Evolutionary conservation across 2,113 vertebrate genomes (phyloP).

Genomic region (Thermophis baileyi): DNA sequence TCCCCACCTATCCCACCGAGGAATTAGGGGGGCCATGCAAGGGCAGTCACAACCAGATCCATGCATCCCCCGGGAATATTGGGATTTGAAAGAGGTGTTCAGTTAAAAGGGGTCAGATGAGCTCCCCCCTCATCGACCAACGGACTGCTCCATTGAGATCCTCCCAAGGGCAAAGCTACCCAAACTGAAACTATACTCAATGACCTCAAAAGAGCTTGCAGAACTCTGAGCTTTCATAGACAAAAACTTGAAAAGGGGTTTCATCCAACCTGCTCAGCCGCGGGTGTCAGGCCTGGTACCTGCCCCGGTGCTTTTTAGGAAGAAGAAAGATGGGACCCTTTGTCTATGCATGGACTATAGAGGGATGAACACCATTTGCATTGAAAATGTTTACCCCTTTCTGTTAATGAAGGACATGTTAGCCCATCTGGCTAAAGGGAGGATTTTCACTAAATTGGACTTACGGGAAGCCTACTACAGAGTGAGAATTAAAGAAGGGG

Average conservation of each 20-base stretch:
- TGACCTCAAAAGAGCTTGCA: neutral
- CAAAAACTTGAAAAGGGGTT: neutral
- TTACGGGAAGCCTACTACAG: too few species aligned
- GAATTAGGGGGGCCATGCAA: too few species aligned
- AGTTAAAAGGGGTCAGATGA: neutral
- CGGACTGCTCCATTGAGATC: neutral
- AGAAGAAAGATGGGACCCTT: neutral
- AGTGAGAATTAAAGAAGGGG: too few species aligned
- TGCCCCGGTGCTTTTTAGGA: too few species aligned
- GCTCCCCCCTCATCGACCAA: neutral
- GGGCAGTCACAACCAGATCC: too few species aligned
- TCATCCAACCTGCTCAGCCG: neutral
- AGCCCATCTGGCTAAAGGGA: neutral
- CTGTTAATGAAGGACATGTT: neutral
- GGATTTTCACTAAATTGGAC: too few species aligned
- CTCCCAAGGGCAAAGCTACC: neutral
- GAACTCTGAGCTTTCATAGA: neutral
- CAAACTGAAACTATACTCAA: neutral
- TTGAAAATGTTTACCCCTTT: neutral
- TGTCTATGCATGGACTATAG: neutral
- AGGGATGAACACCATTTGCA: neutral
- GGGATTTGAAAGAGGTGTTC: too few species aligned
- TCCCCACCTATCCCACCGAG: too few species aligned
- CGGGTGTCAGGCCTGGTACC: fast-evolving
- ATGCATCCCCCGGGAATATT: too few species aligned